Base-by-base conservation (phyloP, 2,888 invertebrate species). In the Anagyrus pseudococci region DNA sequence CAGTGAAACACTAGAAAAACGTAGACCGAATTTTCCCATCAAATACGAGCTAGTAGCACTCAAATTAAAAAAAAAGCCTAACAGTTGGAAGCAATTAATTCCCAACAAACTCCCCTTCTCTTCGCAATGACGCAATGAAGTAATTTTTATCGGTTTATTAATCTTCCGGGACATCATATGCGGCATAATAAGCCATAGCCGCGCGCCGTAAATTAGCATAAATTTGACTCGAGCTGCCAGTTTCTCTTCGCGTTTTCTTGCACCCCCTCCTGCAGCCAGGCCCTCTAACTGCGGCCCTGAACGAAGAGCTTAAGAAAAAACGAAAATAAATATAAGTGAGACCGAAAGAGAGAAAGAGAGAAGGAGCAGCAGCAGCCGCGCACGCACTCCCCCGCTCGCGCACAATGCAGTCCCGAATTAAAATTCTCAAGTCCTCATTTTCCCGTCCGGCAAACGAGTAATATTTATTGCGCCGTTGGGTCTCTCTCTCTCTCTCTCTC, bases 401-500 rank as follows among this genome's bases (percentile, higher is more conserved):
- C 6, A 29, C 29, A 10, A 29, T 29, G 29, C 4, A 6, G 26
- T 33, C 7, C 23, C 49, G 55, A 61, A 55, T 61, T 62, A 57
- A 62, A 52, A 57, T 57, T 55, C 55, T 64, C 52, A 52, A 59
- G 55, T 63, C 41, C 59, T 55, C 55, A 59, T 59, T 64, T 59
- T 50, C 58, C 54, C 49, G 46, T 43, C 19, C 15, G 25, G 29
- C 46, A 52, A 63, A 56, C 63, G 56, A 64, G 52, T 60, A 48
- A 56, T 60, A 64, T 59, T 60, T 64, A 56, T 64, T 48, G 33
- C 52, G 10, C 52, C 43, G 52, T 46, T n/a, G n/a, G n/a, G n/a
- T n/a, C n/a, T n/a, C n/a, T n/a, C n/a, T n/a, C n/a, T n/a, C n/a
- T n/a, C n/a, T n/a, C n/a, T n/a, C n/a, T n/a, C n/a, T n/a, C n/a